Evolutionary conservation across 2,888 invertebrate genomes (phyloP).

Genomic region (Nebria salina): DNA sequence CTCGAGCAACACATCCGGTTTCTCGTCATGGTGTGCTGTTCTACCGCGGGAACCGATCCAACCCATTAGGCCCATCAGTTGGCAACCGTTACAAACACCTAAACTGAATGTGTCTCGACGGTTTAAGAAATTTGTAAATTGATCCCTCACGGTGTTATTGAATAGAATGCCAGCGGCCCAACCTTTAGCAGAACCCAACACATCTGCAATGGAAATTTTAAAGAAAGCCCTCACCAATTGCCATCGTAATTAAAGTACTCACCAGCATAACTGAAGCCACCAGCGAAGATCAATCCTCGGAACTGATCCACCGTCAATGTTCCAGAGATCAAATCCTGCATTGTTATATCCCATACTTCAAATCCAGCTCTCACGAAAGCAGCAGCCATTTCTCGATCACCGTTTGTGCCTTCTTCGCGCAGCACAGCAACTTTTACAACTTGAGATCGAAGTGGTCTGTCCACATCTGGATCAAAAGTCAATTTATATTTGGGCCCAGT

Average conservation of each 20-base stretch:
- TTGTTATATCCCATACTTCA: conserved; percentile 93
- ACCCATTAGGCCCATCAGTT: conserved; percentile 92
- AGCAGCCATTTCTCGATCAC: conserved; percentile 98
- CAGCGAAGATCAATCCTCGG: conserved; percentile 92
- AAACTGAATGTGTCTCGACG: conserved; percentile 90
- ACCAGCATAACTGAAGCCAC: conserved; percentile 99
- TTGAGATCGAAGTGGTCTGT: conserved; percentile 58
- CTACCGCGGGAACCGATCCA: conserved; percentile 76
- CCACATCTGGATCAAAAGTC: conserved; percentile 74
- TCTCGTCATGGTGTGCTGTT: conserved; percentile 51
- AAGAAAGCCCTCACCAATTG: no score
- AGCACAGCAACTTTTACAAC: conserved; percentile 86
- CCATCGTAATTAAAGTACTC: conserved; percentile 48
- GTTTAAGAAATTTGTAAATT: conserved; percentile 78
- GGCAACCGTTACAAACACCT: conserved; percentile 99
- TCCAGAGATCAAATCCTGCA: conserved; percentile 85
- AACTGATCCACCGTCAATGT: conserved; percentile 80
- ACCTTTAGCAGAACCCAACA: conserved; percentile 96
- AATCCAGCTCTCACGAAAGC: conserved; percentile 87
- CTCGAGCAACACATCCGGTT: conserved; percentile 76
- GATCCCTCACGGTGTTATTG: conserved; percentile 76
- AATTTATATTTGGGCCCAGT: conserved; percentile 78
- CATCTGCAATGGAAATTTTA: conserved; percentile 68
- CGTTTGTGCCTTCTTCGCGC: conserved; percentile 96
- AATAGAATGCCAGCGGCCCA: conserved; percentile 95